These are phyloP conservation scores for Saxicola maurus DNA, from an alignment of 2,797 vertebrate species.

Conservation along the genomic window DNA sequence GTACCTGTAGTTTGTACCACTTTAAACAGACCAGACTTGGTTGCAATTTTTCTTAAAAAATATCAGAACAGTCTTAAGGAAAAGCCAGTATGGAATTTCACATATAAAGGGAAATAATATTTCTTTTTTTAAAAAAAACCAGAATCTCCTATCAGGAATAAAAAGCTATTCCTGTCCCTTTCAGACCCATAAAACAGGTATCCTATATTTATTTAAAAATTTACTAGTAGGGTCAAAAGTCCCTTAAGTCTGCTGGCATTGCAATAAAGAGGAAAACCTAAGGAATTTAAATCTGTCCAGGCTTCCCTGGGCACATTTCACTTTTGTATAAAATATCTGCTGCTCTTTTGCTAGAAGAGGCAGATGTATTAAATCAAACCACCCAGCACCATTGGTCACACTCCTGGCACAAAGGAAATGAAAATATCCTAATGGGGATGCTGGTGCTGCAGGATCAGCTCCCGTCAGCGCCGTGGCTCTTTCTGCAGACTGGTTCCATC, in stretches of 20 bases:
- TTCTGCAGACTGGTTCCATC: slow-evolving; percentile 15
- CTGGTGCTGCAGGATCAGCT: neutral
- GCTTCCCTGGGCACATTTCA: slow-evolving; percentile 6
- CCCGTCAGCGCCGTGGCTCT: neutral
- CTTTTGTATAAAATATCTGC: slow-evolving; percentile 36
- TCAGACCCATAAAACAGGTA: neutral
- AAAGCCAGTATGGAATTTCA: neutral
- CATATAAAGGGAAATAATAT: neutral
- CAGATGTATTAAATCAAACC: slow-evolving; percentile 8
- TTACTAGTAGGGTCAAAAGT: slow-evolving; percentile 32
- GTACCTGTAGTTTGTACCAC: neutral
- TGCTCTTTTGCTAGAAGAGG: slow-evolving; percentile 2
- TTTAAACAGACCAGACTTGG: neutral
- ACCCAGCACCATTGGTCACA: neutral
- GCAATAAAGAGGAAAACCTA: slow-evolving; percentile 37
- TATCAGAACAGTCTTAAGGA: neutral
- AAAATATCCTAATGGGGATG: neutral
- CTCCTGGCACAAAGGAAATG: neutral
- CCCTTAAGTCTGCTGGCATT: slow-evolving; percentile 45
- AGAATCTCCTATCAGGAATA: neutral
- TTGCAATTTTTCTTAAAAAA: neutral
- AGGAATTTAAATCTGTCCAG: slow-evolving; percentile 34
- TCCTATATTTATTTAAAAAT: neutral
- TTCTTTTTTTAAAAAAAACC: neutral
- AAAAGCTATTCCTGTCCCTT: neutral